Conservation (phyloP, 2,888 invertebrate species). For the Nasonia oneida region DNA sequence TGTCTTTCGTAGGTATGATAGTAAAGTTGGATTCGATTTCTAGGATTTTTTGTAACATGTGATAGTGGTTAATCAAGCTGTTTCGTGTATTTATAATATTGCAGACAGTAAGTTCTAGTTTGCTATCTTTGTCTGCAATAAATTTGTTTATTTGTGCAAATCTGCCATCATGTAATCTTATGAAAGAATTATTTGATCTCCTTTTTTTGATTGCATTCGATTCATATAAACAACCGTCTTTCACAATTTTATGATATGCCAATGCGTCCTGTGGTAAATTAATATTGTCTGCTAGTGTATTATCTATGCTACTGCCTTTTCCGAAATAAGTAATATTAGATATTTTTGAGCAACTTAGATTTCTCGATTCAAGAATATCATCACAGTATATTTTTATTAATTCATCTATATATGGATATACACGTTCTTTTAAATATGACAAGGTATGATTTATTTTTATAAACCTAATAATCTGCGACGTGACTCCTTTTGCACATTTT, state of each 20-base stretch:
- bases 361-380: background rate
- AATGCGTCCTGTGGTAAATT: background rate
- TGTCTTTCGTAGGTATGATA: background rate
- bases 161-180: background rate
- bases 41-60: background rate
- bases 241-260: background rate
- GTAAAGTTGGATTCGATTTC: background rate
- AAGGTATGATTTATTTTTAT: no score
- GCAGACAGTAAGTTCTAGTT: background rate
- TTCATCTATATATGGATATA: background rate
- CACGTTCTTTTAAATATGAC: background rate
- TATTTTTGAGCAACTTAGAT: background rate
- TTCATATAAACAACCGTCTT: constrained; percentile 21
- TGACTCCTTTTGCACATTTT: no score
- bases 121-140: background rate
- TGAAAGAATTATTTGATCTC: constrained; percentile 8
- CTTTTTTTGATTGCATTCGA: background rate
- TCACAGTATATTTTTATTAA: background rate
- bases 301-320: background rate
- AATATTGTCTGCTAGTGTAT: background rate
- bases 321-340: background rate
- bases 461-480: no score
- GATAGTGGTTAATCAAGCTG: background rate
- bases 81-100: background rate
- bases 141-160: constrained; percentile 5